These are phyloP conservation scores for Pheosia gnoma DNA, from an alignment of 2,888 invertebrate species.

Conservation along the genomic window DNA sequence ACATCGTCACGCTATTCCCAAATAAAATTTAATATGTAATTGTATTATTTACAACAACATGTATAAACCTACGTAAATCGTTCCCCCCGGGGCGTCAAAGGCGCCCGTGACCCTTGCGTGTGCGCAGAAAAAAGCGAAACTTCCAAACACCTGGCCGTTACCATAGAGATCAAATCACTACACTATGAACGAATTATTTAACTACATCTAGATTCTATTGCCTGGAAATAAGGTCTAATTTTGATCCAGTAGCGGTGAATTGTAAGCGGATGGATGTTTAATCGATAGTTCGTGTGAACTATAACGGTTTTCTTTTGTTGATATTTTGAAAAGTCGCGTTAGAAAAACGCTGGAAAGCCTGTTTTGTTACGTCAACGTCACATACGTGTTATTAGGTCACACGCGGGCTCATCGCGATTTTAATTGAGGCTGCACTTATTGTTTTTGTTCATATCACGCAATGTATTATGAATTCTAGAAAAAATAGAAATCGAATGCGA, in stretches of 20 bases:
- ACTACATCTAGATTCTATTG: constrained; percentile 6
- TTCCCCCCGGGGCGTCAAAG: constrained; percentile 42
- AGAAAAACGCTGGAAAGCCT: constrained; percentile 22
- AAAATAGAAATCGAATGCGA: no score
- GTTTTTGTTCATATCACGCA: no score
- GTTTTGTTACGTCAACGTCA: background rate
- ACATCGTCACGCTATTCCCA: background rate
- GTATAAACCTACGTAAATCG: constrained; percentile 47
- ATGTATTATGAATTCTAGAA: no score
- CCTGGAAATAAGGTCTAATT: constrained; percentile 26
- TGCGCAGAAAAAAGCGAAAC: constrained; percentile 54
- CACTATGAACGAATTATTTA: constrained; percentile 30
- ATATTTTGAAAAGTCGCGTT: constrained; percentile 42
- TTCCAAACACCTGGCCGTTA: constrained; percentile 76
- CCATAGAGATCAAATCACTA: constrained; percentile 83
- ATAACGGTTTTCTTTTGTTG: constrained; percentile 67
- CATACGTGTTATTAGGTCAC: background rate
- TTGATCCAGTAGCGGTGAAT: background rate
- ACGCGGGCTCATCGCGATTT: background rate
- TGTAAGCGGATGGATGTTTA: constrained; percentile 50
- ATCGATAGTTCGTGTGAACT: constrained; percentile 56
- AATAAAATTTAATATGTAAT: background rate
- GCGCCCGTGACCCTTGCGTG: constrained; percentile 59
- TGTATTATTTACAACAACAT: constrained; percentile 41
- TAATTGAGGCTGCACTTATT: background rate